Percentiles rank a stretch among this genome's conserved stretches.
These are phyloP conservation scores for Salarias fasciatus DNA, from an alignment of 2,797 vertebrate species.

Conservation along the genomic window DNA sequence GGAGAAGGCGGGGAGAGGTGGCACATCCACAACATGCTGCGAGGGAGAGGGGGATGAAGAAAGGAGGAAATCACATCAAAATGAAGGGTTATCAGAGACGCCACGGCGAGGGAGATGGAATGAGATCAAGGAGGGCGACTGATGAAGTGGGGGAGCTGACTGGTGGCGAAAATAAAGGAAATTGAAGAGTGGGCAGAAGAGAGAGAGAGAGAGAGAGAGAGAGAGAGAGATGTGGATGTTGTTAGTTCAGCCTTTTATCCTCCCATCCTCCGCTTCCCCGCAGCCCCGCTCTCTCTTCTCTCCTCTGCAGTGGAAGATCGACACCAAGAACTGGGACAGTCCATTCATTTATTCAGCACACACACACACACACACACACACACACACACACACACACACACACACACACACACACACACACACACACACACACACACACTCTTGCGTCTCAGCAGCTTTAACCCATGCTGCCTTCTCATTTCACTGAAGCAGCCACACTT, in stretches of 20 bases:
- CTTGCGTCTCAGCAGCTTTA: conserved; percentile 31
- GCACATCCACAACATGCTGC: conserved; percentile 42
- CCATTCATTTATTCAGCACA: conserved; percentile 33
- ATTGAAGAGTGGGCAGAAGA: conserved; percentile 16
- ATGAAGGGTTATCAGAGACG: conserved; percentile 7
- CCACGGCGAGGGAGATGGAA: conserved; percentile 7
- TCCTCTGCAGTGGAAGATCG: conserved; percentile 61
- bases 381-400: conserved; percentile 12
- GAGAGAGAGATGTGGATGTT: conserved; percentile 45
- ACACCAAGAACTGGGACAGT: conserved; percentile 66
- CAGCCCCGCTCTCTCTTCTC: conserved; percentile 36
- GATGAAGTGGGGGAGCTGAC: conserved; percentile 22
- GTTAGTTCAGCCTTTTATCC: conserved; percentile 50
- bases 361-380: conserved; percentile 1
- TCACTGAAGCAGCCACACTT: conserved; percentile 7
- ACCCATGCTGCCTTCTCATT: conserved; percentile 18
- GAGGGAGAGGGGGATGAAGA: conserved; percentile 14
- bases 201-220: not conserved
- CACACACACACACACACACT: conserved; percentile 13
- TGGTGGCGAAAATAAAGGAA: conserved; percentile 17
- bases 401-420: conserved; percentile 12
- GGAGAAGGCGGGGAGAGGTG: conserved; percentile 31
- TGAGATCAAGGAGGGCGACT: conserved; percentile 20
- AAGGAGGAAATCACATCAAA: conserved; percentile 32
- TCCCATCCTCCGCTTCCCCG: conserved; percentile 36